phyloP scores from a whole-genome alignment of 2,888 invertebrate genomes.

The Pyrgus malvae region DNA sequence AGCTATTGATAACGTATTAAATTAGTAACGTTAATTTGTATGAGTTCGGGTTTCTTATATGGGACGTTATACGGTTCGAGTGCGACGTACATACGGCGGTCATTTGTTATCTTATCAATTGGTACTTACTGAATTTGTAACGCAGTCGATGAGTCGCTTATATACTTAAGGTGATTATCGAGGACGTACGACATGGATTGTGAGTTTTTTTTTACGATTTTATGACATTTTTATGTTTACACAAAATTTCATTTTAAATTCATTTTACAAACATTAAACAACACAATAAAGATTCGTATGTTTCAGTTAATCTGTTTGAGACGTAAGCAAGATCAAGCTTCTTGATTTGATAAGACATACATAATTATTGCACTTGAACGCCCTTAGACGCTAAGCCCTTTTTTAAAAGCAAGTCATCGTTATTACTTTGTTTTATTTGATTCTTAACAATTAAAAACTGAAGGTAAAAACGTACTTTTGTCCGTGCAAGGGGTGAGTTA shows the following conservation, averaged over 20 bases:
- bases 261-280: not conserved
- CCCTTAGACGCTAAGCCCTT: not conserved
- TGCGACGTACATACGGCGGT: conserved; percentile 13
- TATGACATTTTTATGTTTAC: conserved; percentile 32
- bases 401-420: not conserved
- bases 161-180: conserved; percentile 46
- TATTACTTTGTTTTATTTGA: not conserved
- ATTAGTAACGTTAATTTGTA: conserved; percentile 36
- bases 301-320: too few species aligned
- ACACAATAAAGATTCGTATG: not conserved
- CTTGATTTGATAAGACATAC: too few species aligned
- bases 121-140: conserved; percentile 47
- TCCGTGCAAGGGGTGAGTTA: not conserved
- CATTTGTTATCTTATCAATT: conserved; percentile 57
- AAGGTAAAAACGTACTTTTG: not conserved
- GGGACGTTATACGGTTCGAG: conserved; percentile 39
- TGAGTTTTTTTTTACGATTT: conserved; percentile 47
- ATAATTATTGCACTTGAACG: too few species aligned
- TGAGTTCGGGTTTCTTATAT: conserved; percentile 28
- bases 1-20: conserved; percentile 36
- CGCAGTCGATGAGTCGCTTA: conserved; percentile 39
- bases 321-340: too few species aligned
- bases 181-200: conserved; percentile 52
- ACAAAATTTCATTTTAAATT: not conserved
- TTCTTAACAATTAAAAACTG: not conserved